Evolutionary conservation across 2,113 vertebrate species (phyloP).

Genomic region (Turnix velox): DNA sequence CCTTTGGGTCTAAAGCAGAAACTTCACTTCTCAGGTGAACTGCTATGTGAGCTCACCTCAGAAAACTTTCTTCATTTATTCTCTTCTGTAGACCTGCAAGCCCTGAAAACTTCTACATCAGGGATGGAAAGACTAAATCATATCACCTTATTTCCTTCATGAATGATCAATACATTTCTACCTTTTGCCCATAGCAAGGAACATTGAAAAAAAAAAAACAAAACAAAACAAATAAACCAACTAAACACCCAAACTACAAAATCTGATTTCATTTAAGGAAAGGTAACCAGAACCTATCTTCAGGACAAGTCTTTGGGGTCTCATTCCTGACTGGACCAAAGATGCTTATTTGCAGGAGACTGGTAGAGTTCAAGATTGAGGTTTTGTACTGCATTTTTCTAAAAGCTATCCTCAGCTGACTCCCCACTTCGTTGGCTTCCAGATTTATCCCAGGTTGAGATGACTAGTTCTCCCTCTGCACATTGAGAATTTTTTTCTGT

Average conservation of each 20-base stretch:
- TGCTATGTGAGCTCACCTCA: not conserved
- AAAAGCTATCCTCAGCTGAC: not conserved
- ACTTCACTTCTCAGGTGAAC: not conserved
- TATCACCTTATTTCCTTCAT: not conserved
- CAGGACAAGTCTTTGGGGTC: not conserved
- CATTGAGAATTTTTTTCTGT: not conserved
- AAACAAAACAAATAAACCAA: not conserved
- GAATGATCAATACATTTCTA: not conserved
- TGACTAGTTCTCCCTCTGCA: not conserved
- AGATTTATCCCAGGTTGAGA: not conserved
- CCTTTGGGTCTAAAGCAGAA: not conserved
- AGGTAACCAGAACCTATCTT: not conserved
- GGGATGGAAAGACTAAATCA: not conserved
- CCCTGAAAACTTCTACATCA: not conserved
- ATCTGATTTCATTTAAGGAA: not conserved
- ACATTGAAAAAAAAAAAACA: not conserved
- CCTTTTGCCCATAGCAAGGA: not conserved
- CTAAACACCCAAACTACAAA: not conserved
- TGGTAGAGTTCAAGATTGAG: not conserved
- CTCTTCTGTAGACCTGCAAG: not conserved
- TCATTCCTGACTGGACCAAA: not conserved
- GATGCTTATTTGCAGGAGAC: not conserved
- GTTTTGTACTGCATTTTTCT: not conserved
- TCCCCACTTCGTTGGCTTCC: not conserved
- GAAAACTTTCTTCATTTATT: not conserved